Evolutionary conservation across 2,797 vertebrate species (phyloP).

Genomic region (Halcyon smyrnensis): DNA sequence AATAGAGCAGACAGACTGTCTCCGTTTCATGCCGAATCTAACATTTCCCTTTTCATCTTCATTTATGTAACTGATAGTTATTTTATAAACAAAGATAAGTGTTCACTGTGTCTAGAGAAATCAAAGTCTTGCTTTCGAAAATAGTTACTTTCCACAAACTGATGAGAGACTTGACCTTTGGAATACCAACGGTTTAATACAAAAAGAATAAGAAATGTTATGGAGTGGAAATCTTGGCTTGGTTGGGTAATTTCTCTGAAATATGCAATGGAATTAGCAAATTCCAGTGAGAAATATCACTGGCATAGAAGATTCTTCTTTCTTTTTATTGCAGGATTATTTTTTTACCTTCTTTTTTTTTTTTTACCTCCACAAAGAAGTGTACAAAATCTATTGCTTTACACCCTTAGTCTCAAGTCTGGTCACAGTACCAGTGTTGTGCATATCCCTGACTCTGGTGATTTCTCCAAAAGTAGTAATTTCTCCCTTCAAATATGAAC

Average conservation of each 20-base stretch:
- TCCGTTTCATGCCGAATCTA: neutral
- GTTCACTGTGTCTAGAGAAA: neutral
- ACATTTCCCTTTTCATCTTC: neutral
- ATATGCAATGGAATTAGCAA: neutral
- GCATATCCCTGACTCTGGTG: neutral
- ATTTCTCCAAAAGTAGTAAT: neutral
- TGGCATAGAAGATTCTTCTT: neutral
- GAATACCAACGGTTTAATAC: neutral
- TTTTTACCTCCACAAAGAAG: neutral
- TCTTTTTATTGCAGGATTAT: neutral
- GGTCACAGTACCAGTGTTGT: neutral
- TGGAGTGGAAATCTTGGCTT: neutral
- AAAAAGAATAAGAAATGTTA: neutral
- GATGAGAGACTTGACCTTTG: neutral
- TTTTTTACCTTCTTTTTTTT: neutral
- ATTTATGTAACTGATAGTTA: neutral
- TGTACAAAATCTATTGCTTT: neutral
- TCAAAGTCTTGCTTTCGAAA: neutral
- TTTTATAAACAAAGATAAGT: conserved; percentile 5
- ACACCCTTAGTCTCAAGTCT: neutral
- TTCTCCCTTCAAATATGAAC: neutral
- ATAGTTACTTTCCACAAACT: neutral
- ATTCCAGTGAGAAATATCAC: neutral
- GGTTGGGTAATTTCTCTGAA: neutral
- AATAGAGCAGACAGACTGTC: neutral